Evolutionary conservation across 2,113 vertebrate genomes (phyloP).

Genomic region (Sminthopsis crassicaudata): DNA sequence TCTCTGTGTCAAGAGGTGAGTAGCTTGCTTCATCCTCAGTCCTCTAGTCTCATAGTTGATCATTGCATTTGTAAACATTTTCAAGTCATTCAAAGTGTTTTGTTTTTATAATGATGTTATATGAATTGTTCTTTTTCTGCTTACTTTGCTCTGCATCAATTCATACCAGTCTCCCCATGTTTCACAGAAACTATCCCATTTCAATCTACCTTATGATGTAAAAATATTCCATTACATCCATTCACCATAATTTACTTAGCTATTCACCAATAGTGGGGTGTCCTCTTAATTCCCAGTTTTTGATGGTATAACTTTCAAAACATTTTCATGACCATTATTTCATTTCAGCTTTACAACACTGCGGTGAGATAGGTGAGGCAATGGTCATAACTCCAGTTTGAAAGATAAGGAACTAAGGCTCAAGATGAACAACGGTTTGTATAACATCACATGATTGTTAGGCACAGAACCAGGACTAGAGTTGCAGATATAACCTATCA

Average conservation of each 20-base stretch:
- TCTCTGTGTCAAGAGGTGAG: neutral
- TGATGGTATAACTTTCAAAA: neutral
- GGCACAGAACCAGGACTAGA: neutral
- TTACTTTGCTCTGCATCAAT: neutral
- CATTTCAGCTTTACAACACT: neutral
- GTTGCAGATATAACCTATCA: neutral
- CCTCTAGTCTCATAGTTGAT: neutral
- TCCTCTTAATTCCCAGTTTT: neutral
- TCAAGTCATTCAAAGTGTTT: neutral
- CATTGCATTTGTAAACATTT: neutral
- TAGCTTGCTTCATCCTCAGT: neutral
- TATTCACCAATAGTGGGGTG: neutral
- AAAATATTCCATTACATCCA: neutral
- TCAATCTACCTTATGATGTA: neutral
- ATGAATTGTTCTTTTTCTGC: neutral
- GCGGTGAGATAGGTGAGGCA: neutral
- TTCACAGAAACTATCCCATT: neutral
- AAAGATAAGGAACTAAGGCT: neutral
- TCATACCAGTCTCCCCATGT: neutral
- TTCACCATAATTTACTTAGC: neutral
- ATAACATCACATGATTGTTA: neutral
- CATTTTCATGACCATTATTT: neutral
- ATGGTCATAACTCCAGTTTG: neutral
- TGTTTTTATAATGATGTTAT: neutral
- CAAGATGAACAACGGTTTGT: neutral